Evolutionary conservation across 2,888 invertebrate species (phyloP), one percentile per base, ranked within the genome.

Genomic region (Sarcophaga subvicina): DNA sequence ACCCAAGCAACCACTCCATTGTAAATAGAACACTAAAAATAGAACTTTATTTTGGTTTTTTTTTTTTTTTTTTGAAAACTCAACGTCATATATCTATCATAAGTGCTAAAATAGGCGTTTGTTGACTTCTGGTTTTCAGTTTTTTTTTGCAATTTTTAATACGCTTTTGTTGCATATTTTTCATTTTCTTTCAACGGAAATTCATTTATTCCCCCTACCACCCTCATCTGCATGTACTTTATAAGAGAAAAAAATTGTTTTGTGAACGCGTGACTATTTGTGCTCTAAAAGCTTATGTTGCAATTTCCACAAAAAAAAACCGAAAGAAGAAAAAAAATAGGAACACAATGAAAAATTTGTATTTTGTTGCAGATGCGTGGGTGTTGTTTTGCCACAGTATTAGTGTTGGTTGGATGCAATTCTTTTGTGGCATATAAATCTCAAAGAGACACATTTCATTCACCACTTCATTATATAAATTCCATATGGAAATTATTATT

Each of bases 201-300:
- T 72, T 72, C 84, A 71, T 80, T 70, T 54, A 77, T 67, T 72
- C n/a, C n/a, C 47, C 37, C 11, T 63, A 27, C 47, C 45, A 27
- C 60, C 47, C 12, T 71, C 82, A 69, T 62, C 12, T 25, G 60
- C 27, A 63, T 47, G 71, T 49, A 59, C 45, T 77, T 72, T 54
- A 20, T 20, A 25, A 3, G 25, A 47, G 47, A 76, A 71, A 75
- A 70, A 69, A 80, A 54, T 60, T 75, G 14, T 62, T 70, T 76
- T 66, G 66, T 72, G 45, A 60, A 80, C 84, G 76, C 84, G 76
- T 80, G 84, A 85, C 84, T 80, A 80, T 72, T 83, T 83, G 66
- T 80, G 66, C 76, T 71, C 8, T 37, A 71, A 76, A 85, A 80
- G 80, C 66, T 85, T 80, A 85, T 85, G 84, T 85, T 85, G 84